Conservation (phyloP, 2,113 vertebrate species). For the Gymnarchus niloticus region DNA sequence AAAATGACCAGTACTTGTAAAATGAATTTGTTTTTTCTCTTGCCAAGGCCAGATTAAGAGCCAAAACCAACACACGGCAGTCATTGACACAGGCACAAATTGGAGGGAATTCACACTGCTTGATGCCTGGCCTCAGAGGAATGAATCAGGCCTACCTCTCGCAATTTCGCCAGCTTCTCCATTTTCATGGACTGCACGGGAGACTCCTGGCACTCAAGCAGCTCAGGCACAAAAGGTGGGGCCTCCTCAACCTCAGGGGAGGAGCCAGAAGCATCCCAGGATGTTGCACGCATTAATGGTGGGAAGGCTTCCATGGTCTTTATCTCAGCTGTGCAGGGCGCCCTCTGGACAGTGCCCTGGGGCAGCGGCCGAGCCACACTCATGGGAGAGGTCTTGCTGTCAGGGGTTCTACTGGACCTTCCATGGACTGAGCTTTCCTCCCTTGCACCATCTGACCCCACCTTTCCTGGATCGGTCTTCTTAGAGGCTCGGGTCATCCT, state of each 20-base stretch:
- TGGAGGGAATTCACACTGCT: not conserved
- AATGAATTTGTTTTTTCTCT: not conserved
- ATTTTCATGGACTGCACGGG: conserved; percentile 67
- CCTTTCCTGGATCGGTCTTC: not conserved
- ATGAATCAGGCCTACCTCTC: conserved; percentile 68
- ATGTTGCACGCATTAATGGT: conserved; percentile 79
- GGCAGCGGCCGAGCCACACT: conserved; percentile 58
- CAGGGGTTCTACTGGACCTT: conserved; percentile 39
- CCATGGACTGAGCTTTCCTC: not conserved
- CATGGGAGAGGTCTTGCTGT: conserved; percentile 46
- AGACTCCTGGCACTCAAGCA: conserved; percentile 73
- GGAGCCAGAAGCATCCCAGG: conserved; percentile 74
- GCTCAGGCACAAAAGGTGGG: conserved; percentile 54
- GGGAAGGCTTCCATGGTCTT: conserved; percentile 69
- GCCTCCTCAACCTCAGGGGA: conserved; percentile 65
- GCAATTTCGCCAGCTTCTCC: conserved; percentile 85
- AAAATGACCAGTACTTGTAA: not conserved
- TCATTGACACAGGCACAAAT: not conserved
- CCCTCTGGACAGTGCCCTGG: conserved; percentile 59
- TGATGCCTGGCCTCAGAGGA: not conserved
- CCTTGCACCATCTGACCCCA: not conserved
- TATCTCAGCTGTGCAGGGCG: conserved; percentile 75
- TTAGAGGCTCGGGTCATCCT: not conserved
- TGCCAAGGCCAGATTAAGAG: not conserved
- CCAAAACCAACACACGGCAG: not conserved